Evolutionary conservation across 2,113 vertebrate species (phyloP), one percentile per base, ranked within the genome.

Genomic region (Salvelinus fontinalis): DNA sequence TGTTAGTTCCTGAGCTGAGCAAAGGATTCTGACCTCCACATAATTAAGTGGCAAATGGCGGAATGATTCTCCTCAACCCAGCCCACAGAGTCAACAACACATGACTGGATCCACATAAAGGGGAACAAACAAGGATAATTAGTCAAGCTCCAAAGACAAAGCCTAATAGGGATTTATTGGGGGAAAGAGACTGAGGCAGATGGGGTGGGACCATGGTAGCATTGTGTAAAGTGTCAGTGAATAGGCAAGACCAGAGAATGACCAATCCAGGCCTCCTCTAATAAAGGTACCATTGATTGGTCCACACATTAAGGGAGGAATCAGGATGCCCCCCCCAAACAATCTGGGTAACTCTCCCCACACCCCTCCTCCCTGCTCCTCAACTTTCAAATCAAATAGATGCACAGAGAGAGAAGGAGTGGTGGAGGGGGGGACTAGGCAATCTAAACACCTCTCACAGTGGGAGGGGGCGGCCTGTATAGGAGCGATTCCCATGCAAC

Each of bases 71-170:
- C 90, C 91, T 86, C 81, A 86, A 89, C 86, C 92, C 88, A 74
- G 86, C 91, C 91, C 88, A 89, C 88, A 70, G 89, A 93, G 90
- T 92, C 91, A 93, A 90, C 87, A 93, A 92, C 93, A 93, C 92
- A 93, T 92, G 92, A 94, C 89, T 90, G 91, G 74, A 85, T 91
- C 86, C 89, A 92, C 91, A 94, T 90, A 89, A 93, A 91, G 90
- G 91, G 89, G 87, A 89, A 94, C 93, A 94, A 94, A 94, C 92
- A 92, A 88, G 91, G 90, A 89, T 92, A 93, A 95, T 95, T 94
- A 94, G 91, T 93, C 91, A 93, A 90, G 89, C 91, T 84, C 89
- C 90, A 92, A 91, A 90, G 89, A 92, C 91, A 92, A 92, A 89
- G 78, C 83, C 88, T 79, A 91, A 89, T 76, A 75, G 90, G 88